A percentile compares a stretch with the other conserved stretches of the same genome.
These are phyloP conservation scores for Dendronephthya gigantea DNA, from an alignment of 64 coral and sea anemone genomes.

Conservation along the genomic window DNA sequence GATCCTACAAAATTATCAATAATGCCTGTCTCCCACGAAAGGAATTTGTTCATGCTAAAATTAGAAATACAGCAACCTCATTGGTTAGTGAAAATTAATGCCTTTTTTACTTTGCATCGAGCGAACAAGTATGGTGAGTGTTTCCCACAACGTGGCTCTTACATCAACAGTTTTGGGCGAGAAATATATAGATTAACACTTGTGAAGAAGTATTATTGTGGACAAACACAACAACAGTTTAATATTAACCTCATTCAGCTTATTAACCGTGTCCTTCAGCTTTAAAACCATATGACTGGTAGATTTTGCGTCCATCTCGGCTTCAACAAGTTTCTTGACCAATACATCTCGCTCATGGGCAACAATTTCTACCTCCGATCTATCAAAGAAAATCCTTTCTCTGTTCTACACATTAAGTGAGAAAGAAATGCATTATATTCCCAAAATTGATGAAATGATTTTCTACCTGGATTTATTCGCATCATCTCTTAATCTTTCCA, in stretches of 20 bases:
- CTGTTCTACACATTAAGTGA: no score
- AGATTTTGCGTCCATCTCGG: slow-evolving; percentile 73
- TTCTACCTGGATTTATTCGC: slow-evolving; percentile 69
- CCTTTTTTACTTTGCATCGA: no score
- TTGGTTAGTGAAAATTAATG: no score
- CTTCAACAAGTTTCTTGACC: slow-evolving; percentile 68
- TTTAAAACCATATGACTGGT: slow-evolving; percentile 48
- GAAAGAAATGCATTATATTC: not conserved
- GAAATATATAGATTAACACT: no score
- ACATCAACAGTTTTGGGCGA: no score
- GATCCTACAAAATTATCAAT: no score
- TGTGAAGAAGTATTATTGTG: not conserved
- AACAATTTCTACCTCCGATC: slow-evolving; percentile 45
- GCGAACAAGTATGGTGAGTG: no score
- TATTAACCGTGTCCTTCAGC: slow-evolving; percentile 51
- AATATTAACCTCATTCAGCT: slow-evolving; percentile 45
- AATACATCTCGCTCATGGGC: slow-evolving; percentile 36
- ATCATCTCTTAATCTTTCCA: slow-evolving; percentile 76
- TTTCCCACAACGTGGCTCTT: no score
- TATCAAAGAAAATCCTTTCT: no score
- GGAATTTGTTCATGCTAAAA: no score
- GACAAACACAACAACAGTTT: not conserved
- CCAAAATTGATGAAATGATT: not conserved
- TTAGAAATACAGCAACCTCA: no score
- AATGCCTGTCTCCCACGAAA: no score